Conservation (phyloP, 1,140 invertebrate genomes). For the Heliconius hewitsoni region DNA sequence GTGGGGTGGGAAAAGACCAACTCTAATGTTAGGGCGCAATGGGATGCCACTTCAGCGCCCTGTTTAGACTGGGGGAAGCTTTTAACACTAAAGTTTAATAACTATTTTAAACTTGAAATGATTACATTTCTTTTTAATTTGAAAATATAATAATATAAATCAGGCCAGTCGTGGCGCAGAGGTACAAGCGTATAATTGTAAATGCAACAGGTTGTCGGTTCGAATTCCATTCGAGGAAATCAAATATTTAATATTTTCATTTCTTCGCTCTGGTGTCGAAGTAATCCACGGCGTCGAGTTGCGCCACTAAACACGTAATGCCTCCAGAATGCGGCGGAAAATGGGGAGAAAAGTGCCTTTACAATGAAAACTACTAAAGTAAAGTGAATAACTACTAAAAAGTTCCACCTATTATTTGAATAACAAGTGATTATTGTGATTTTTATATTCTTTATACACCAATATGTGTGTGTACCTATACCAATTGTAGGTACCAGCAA, state of each 20-base stretch:
- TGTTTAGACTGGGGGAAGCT: conserved; percentile 47
- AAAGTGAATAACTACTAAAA: not conserved
- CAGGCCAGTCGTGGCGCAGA: not conserved
- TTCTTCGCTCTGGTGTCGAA: too few relatives aligned
- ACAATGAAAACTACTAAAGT: too few relatives aligned
- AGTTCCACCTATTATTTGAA: not conserved
- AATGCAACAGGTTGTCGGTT: not conserved
- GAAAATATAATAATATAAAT: not conserved
- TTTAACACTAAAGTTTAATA: conserved; percentile 38
- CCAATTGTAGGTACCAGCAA: not conserved
- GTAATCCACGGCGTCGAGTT: too few relatives aligned
- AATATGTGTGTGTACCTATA: not conserved
- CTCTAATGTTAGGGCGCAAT: conserved; percentile 58
- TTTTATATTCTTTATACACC: not conserved
- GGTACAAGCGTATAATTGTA: not conserved
- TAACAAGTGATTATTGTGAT: not conserved
- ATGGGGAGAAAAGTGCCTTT: too few relatives aligned
- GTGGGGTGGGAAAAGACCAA: conserved; percentile 68
- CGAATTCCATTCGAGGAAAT: not conserved
- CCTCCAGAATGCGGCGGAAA: too few relatives aligned
- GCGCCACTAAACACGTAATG: too few relatives aligned
- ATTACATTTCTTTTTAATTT: not conserved
- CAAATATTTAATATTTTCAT: too few relatives aligned
- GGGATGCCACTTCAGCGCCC: conserved; percentile 67
- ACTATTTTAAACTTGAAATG: conserved; percentile 15